A percentile compares a stretch with the other conserved stretches of the same genome.
phyloP scores from a whole-genome alignment of 2,888 invertebrate species.

The Amphiduros pacificus region DNA sequence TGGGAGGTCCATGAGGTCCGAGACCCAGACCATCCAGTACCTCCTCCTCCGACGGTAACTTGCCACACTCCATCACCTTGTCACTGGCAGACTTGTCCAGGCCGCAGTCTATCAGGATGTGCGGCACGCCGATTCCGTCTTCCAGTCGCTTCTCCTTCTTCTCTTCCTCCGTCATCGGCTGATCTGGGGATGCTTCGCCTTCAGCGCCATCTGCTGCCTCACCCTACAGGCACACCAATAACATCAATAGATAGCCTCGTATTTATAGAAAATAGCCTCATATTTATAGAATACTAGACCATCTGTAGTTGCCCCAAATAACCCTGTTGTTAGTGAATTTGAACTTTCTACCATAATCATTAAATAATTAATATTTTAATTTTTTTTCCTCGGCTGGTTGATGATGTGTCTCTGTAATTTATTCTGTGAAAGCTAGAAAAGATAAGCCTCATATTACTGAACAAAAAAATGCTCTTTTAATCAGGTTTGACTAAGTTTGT shows the following conservation, averaged over 20 bases:
- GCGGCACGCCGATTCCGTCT: constrained; percentile 51
- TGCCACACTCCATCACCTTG: constrained; percentile 18
- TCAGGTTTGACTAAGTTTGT: no score
- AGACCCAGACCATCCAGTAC: constrained; percentile 59
- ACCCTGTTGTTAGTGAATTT: no score
- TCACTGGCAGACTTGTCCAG: constrained; percentile 31
- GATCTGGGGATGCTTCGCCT: constrained; percentile 15
- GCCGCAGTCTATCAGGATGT: constrained; percentile 50
- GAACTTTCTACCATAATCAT: no score
- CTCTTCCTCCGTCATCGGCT: constrained; percentile 35
- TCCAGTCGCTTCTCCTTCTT: constrained; percentile 36
- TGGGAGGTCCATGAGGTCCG: constrained; percentile 57
- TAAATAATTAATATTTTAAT: no score
- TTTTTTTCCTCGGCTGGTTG: no score
- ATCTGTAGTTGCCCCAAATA: not conserved
- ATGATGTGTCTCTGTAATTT: no score
- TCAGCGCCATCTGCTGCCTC: constrained; percentile 35
- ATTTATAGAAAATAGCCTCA: not conserved
- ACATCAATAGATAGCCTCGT: not conserved
- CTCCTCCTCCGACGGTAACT: constrained; percentile 46
- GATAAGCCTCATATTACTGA: no score
- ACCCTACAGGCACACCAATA: constrained; percentile 10
- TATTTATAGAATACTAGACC: no score
- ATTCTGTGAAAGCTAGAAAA: no score
- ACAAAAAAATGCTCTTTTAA: no score